Base-by-base conservation (phyloP, 2,888 invertebrate genomes). In the Dryobotodes eremita region DNA sequence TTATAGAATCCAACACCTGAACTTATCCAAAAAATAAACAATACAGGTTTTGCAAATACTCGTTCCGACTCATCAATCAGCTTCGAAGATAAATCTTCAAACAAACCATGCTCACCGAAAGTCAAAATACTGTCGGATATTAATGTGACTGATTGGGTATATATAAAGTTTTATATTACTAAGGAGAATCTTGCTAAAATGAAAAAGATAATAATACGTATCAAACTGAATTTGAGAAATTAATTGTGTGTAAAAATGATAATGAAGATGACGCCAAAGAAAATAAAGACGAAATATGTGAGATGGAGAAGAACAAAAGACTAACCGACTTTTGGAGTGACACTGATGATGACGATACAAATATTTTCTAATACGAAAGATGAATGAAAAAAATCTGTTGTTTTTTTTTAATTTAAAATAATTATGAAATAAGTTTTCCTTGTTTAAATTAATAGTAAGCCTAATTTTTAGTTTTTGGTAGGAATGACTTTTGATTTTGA, bases 111-210 rank as follows among this genome's bases (percentile, higher is more conserved):
- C 8, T 70, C 69, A 70, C 69, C 69, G 8, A 55, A 42, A 23
- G 55, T 70, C 7, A 55, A 23, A 55, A 55, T 42, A 36, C 26
- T 68, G 11, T 68, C 50, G 10, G 50, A 68, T 68, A 17, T 68
- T 57, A 42, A 70, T 57, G 55, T 70, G 10, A 70, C 69, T 69
- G 69, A 69, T 36, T 69, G 53, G 69, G 69, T 36, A 3, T 55
- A 36, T n/a, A 69, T 36, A 69, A 69, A 69, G n/a, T 55, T 69
- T 69, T 26, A 20, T 48, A 23, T 69, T 42, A 23, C 42, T 8
- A 57, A 70, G 42, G 42, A 70, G 17, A 10, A 17, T 70, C 8
- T 17, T 17, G 17, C 36, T 23, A 53, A 69, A 69, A 13, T 69
- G 8, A 53, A 55, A 36, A 69, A 7, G 23, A 15, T 15, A 69